Percentiles rank a stretch among this genome's conserved stretches.
Evolutionary conservation across 2,797 vertebrate genomes (phyloP).

Genomic region (Gouania willdenowi): DNA sequence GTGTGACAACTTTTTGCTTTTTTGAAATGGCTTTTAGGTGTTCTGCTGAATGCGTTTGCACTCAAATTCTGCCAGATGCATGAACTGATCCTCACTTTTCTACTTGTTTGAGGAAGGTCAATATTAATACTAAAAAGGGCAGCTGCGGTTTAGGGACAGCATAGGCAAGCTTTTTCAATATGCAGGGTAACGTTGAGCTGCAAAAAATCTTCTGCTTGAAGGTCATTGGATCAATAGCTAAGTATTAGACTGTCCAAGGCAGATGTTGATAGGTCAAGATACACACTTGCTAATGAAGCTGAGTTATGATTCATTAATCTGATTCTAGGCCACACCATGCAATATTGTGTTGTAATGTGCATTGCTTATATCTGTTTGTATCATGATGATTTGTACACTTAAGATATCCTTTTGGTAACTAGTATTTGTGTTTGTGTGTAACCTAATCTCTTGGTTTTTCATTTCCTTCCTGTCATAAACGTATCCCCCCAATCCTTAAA

Average conservation of each 20-base stretch:
- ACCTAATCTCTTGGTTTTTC: slow-evolving; percentile 63
- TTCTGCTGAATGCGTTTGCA: slow-evolving; percentile 14
- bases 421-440: slow-evolving; percentile 59
- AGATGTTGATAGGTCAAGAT: slow-evolving; percentile 63
- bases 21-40: slow-evolving; percentile 17
- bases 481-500: neutral
- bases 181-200: slow-evolving; percentile 39
- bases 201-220: slow-evolving; percentile 28
- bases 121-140: slow-evolving; percentile 16
- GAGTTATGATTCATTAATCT: slow-evolving; percentile 59
- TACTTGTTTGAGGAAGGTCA: slow-evolving; percentile 33
- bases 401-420: neutral
- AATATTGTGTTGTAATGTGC: neutral
- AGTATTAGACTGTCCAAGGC: slow-evolving; percentile 52
- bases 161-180: slow-evolving; percentile 19
- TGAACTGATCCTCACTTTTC: slow-evolving; percentile 54
- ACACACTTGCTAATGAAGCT: slow-evolving; percentile 62
- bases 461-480: slow-evolving; percentile 53
- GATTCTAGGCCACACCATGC: slow-evolving; percentile 18
- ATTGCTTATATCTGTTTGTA: neutral
- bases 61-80: slow-evolving; percentile 10
- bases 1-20: slow-evolving; percentile 33
- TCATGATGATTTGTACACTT: neutral
- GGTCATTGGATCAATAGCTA: slow-evolving; percentile 57
- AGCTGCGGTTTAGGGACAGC: slow-evolving; percentile 1